Conservation (phyloP, 2,797 vertebrate genomes). For the Melanotaenia parkinsoni region DNA sequence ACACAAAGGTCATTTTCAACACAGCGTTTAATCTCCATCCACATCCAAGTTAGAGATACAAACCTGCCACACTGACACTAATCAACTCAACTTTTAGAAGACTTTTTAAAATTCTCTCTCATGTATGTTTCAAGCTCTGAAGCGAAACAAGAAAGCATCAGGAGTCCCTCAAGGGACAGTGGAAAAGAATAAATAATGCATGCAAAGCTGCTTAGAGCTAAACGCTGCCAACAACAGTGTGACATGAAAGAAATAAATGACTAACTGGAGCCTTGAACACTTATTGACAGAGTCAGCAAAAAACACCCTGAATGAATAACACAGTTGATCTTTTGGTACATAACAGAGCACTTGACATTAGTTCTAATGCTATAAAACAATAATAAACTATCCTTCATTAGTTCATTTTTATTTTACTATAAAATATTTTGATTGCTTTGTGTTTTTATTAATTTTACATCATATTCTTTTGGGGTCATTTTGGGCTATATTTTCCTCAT, state of each 20-base stretch:
- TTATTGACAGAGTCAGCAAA: neutral
- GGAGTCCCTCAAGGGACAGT: conserved; percentile 41
- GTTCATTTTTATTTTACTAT: neutral
- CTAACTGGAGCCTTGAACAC: conserved; percentile 8
- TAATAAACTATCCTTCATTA: no score
- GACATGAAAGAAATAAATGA: conserved; percentile 18
- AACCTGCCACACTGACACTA: neutral
- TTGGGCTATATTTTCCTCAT: neutral
- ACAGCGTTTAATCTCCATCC: neutral
- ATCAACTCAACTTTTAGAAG: neutral
- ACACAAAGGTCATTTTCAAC: neutral
- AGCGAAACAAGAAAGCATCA: conserved; percentile 44
- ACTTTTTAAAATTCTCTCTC: neutral
- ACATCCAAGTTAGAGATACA: neutral
- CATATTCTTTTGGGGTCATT: neutral
- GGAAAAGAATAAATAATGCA: conserved; percentile 71
- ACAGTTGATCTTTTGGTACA: neutral
- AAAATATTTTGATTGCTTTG: neutral
- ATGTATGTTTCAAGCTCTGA: conserved; percentile 1
- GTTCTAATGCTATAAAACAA: neutral
- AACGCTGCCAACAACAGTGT: conserved; percentile 21
- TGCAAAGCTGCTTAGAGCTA: conserved; percentile 28
- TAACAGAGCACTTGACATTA: rapidly evolving
- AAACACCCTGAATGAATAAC: neutral
- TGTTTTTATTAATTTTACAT: neutral